These are phyloP conservation scores for Sebastes itinus DNA, from an alignment of 2,797 vertebrate genomes.

Conservation along the genomic window DNA sequence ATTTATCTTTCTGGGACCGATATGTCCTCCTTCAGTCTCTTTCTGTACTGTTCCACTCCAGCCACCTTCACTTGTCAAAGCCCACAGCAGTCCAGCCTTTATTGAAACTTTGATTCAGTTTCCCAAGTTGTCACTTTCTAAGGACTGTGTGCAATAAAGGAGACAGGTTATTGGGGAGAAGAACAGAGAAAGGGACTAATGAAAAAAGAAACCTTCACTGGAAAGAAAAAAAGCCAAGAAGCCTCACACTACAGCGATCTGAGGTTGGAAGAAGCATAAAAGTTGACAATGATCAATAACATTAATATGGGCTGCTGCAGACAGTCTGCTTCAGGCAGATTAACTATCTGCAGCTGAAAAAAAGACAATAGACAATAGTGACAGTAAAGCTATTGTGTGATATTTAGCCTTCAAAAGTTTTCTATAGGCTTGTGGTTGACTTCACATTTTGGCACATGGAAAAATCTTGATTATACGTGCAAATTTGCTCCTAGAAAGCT, in stretches of 20 bases:
- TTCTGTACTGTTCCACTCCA: constrained; percentile 60
- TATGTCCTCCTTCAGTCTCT: constrained; percentile 70
- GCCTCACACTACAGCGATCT: constrained; percentile 31
- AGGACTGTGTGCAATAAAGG: constrained; percentile 81
- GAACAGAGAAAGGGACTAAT: constrained; percentile 58
- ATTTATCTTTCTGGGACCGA: constrained; percentile 79
- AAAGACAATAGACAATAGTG: constrained; percentile 48
- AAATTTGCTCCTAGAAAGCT: neutral
- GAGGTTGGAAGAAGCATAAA: constrained; percentile 48
- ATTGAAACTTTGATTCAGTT: constrained; percentile 83
- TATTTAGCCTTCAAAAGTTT: constrained; percentile 16
- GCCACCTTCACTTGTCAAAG: constrained; percentile 77
- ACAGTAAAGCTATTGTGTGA: constrained; percentile 20
- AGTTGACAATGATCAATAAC: constrained; percentile 82
- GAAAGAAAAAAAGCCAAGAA: constrained; percentile 38
- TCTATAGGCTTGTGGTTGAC: neutral
- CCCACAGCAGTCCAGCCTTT: constrained; percentile 75
- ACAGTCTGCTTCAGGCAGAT: constrained; percentile 64
- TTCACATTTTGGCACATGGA: neutral
- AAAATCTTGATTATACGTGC: neutral
- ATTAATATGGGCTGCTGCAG: constrained; percentile 75
- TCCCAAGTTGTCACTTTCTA: constrained; percentile 80
- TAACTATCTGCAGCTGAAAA: constrained; percentile 50
- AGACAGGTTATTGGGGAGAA: constrained; percentile 75
- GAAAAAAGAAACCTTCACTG: constrained; percentile 71